Percentiles rank a stretch among this genome's conserved stretches.
Evolutionary conservation across 2,113 vertebrate genomes (phyloP).

Genomic region (Proteles cristata): DNA sequence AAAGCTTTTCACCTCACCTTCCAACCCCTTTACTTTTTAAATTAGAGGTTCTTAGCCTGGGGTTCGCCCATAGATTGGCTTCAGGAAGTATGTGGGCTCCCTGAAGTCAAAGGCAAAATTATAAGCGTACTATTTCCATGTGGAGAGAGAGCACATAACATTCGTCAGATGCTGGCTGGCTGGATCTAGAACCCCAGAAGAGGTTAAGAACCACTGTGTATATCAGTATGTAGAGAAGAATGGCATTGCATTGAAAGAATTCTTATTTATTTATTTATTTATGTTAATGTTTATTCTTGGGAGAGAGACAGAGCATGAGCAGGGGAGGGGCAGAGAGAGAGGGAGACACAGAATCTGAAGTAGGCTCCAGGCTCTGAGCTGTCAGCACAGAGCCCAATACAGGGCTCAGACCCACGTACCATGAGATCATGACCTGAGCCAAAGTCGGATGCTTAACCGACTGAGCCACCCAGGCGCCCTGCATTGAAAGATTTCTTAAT

Average conservation of each 20-base stretch:
- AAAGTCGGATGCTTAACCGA: too few relatives aligned
- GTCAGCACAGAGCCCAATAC: too few relatives aligned
- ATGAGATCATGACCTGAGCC: too few relatives aligned
- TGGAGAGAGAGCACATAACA: background rate
- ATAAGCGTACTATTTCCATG: background rate
- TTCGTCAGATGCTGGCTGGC: background rate
- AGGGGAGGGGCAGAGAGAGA: too few relatives aligned
- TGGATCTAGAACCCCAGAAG: background rate
- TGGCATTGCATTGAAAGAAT: background rate
- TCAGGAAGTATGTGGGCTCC: background rate
- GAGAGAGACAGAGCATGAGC: too few relatives aligned
- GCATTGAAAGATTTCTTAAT: background rate
- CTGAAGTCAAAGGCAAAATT: background rate
- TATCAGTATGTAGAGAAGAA: conserved; percentile 71
- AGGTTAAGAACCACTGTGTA: conserved; percentile 51
- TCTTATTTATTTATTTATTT: background rate
- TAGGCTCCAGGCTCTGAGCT: too few relatives aligned
- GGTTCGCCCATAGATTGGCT: background rate
- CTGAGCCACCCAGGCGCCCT: too few relatives aligned
- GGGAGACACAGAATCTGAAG: too few relatives aligned
- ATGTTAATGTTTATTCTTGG: too few relatives aligned
- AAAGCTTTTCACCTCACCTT: conserved; percentile 81
- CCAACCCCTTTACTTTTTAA: background rate
- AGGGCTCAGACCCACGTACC: too few relatives aligned
- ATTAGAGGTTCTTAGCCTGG: conserved; percentile 3